These are phyloP conservation scores for Nephila pilipes DNA, from an alignment of 1,140 invertebrate species.

Conservation along the genomic window DNA sequence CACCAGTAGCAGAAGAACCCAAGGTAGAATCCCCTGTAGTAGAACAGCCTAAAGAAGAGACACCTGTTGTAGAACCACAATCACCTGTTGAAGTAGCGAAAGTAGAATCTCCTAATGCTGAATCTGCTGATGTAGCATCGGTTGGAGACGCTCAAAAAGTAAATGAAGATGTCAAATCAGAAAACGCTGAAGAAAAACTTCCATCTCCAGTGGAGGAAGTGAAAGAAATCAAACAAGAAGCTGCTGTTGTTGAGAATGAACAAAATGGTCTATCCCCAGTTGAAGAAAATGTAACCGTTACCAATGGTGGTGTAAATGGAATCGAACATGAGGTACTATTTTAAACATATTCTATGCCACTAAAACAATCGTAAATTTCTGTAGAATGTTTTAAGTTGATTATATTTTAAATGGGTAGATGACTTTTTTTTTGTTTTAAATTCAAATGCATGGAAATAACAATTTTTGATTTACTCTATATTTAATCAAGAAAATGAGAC, in stretches of 20 bases:
- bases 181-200: neutral
- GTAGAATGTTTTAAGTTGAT: neutral
- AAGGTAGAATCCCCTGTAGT: neutral
- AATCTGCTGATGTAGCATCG: neutral
- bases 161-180: neutral
- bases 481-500: too few relatives aligned
- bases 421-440: neutral
- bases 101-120: neutral
- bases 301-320: slow-evolving; percentile 47
- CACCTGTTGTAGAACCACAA: neutral
- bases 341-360: neutral
- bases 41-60: neutral
- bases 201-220: neutral
- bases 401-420: neutral
- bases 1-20: neutral
- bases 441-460: neutral
- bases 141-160: neutral
- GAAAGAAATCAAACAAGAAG: neutral
- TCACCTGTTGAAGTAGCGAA: neutral
- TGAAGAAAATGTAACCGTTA: neutral
- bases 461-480: neutral
- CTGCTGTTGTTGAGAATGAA: neutral
- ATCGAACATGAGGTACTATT: slow-evolving; percentile 22
- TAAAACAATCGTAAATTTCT: neutral
- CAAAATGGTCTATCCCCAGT: neutral